Evolutionary conservation across 2,797 vertebrate genomes (phyloP), one percentile per base, ranked within the genome.

Genomic region (Valencia hispanica): DNA sequence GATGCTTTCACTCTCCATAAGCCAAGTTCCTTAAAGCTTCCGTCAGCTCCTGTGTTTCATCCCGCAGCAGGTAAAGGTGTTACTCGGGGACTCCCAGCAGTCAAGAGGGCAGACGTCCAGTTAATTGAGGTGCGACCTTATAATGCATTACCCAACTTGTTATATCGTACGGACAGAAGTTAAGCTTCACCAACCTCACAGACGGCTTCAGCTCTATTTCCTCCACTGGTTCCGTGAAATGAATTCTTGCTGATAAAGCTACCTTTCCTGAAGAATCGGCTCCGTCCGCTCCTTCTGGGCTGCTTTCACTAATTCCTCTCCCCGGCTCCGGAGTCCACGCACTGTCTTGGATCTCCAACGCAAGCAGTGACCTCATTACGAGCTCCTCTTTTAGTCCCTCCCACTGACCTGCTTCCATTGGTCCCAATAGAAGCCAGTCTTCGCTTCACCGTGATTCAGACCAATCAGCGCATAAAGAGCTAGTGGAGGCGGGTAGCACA

Each of bases 301-400:
- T 2, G 32, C 3, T 78, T 30, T 79, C 32, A 82, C 79, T 75
- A 80, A 53, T 55, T 27, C 65, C 72, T 82, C 30, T 50, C 0
- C 41, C 30, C n/a, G 3, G 39, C 74, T 80, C 57, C 34, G 86
- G 87, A 50, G 45, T 65, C 72, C 80, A 68, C 70, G 78, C 83
- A 32, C 74, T 89, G 86, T 86, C 85, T 91, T 72, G 86, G 50
- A 87, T 89, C 86, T 70, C 20, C 47, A 72, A 73, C 75, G 5
- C 69, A 71, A 69, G 41, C 78, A 63, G 69, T 94, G 92, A 95
- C 94, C 92, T 95, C 89, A 92, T 93, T 94, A 77, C 74, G 9
- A 70, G 66, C 84, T 14, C 86, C 76, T 30, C 77, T 34, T 71
- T 0, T 7, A 34, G 55, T 65, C 0, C 86, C 74, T 27, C 87